Percentiles rank a stretch among this genome's conserved stretches.
phyloP scores from a whole-genome alignment of 2,113 vertebrate species.

The Chitala chitala region DNA sequence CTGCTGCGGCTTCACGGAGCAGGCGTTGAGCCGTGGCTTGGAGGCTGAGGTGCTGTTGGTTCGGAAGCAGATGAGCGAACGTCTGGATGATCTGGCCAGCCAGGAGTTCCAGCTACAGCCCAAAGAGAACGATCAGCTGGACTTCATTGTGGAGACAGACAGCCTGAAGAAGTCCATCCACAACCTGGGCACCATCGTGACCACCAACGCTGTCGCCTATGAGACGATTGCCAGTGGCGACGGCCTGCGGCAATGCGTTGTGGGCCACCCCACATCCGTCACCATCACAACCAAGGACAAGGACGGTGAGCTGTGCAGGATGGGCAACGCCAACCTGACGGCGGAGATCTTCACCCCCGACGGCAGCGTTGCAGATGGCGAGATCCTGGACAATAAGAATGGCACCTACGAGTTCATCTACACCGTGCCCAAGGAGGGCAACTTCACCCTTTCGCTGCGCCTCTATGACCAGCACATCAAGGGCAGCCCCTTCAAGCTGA shows the following conservation, averaged over 20 bases:
- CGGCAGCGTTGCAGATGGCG: conserved; percentile 87
- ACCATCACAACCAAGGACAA: conserved; percentile 95
- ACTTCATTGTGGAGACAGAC: conserved; percentile 89
- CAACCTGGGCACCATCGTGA: conserved; percentile 90
- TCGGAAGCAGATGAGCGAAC: conserved; percentile 80
- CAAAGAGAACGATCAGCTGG: conserved; percentile 90
- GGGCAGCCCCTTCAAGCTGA: conserved; percentile 91
- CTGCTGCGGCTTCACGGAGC: conserved; percentile 74
- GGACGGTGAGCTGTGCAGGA: conserved; percentile 90
- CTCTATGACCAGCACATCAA: conserved; percentile 96
- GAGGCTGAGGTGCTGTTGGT: conserved; percentile 74
- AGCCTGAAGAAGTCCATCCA: conserved; percentile 92
- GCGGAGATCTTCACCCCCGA: conserved; percentile 92
- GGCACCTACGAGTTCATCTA: conserved; percentile 93
- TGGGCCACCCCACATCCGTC: conserved; percentile 84
- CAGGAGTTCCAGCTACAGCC: conserved; percentile 79
- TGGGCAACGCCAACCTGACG: conserved; percentile 84
- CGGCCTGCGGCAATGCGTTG: conserved; percentile 83
- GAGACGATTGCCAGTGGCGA: conserved; percentile 89
- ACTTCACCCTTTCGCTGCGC: conserved; percentile 85
- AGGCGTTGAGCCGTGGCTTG: conserved; percentile 77
- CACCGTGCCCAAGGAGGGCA: conserved; percentile 86
- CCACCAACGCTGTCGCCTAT: conserved; percentile 91
- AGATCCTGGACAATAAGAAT: conserved; percentile 93
- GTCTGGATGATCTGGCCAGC: conserved; percentile 69